Evolutionary conservation across 1,140 invertebrate genomes (phyloP).

Genomic region (Geopemphigus sp.): DNA sequence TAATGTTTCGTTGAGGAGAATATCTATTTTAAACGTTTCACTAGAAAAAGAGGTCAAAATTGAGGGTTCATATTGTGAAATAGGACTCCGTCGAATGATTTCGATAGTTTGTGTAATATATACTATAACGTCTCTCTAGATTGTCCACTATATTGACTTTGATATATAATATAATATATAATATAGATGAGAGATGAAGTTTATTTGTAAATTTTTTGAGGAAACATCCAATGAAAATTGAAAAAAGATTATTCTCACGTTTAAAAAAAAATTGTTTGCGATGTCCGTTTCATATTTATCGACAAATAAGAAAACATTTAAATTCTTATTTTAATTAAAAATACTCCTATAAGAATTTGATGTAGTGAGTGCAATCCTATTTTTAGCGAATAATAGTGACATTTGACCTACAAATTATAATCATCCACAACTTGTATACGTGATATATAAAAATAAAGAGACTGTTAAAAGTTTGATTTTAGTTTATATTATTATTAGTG

Average conservation of each 20-base stretch:
- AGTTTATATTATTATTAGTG: not conserved
- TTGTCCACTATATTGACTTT: not conserved
- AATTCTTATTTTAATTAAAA: no score
- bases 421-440: not conserved
- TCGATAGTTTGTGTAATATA: not conserved
- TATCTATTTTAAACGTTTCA: not conserved
- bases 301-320: no score
- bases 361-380: not conserved
- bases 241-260: not conserved
- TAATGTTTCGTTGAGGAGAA: not conserved
- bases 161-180: no score
- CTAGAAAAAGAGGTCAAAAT: not conserved
- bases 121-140: not conserved
- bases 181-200: not conserved
- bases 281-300: no score
- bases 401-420: not conserved
- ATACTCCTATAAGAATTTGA: no score
- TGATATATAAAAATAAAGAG: not conserved
- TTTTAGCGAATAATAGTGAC: not conserved
- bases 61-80: not conserved
- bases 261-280: not conserved
- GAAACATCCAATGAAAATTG: not conserved
- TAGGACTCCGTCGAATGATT: not conserved
- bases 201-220: not conserved
- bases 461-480: not conserved